phyloP scores from a whole-genome alignment of 2,797 vertebrate species.

The Champsocephalus gunnari region DNA sequence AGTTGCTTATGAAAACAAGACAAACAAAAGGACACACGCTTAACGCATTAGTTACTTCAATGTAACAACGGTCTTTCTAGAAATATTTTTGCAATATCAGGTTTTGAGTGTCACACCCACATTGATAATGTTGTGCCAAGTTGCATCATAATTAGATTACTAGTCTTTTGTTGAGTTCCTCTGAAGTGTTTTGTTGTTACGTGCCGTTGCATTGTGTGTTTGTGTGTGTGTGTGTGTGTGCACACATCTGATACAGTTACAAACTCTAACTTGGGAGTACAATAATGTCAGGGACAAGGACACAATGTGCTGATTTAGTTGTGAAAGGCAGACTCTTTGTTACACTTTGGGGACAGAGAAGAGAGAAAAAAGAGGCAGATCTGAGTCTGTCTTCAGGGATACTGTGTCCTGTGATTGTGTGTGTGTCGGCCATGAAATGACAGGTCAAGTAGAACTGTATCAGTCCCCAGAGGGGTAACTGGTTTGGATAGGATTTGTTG shows the following conservation, averaged over 20 bases:
- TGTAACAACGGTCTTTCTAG: not conserved
- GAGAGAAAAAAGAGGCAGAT: slow-evolving; percentile 1
- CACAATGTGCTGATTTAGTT: slow-evolving; percentile 36
- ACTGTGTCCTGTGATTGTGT: slow-evolving; percentile 19
- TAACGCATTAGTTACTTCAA: not conserved
- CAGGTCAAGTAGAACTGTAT: not conserved
- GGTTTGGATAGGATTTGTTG: slow-evolving; percentile 11
- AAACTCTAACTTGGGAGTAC: slow-evolving; percentile 34
- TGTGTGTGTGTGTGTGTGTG: not conserved
- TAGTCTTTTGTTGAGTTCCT: not conserved
- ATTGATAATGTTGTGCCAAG: not conserved
- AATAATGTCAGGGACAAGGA: slow-evolving; percentile 38
- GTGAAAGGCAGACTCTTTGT: slow-evolving; percentile 30
- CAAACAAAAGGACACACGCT: not conserved
- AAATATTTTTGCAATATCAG: not conserved
- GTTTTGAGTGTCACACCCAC: not conserved
- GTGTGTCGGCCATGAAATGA: slow-evolving; percentile 10
- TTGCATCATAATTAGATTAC: not conserved
- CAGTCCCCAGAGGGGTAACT: too few species aligned
- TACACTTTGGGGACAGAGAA: slow-evolving; percentile 21
- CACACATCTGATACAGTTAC: slow-evolving; percentile 25
- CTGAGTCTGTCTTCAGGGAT: not conserved
- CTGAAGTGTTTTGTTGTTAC: not conserved
- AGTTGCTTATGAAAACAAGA: not conserved
- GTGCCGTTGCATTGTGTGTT: not conserved